Conservation (phyloP, 2,113 vertebrate species). For the Struthidea cinerea region DNA sequence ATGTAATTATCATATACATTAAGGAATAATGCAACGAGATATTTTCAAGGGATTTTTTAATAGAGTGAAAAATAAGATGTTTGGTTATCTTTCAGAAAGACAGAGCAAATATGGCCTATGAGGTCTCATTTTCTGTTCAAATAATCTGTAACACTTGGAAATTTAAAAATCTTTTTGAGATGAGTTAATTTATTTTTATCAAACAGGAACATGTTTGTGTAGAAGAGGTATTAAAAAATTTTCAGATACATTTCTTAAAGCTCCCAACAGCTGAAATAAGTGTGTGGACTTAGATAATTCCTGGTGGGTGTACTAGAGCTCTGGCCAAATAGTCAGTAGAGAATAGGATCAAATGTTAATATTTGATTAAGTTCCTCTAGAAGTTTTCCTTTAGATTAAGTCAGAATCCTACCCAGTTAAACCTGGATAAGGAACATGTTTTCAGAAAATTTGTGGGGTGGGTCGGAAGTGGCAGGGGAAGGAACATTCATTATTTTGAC, state of each 20-base stretch:
- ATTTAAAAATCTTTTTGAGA: background rate
- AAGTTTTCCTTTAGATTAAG: background rate
- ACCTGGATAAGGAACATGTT: background rate
- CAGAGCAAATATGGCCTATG: background rate
- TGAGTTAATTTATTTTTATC: background rate
- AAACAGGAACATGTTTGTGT: background rate
- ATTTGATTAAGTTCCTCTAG: background rate
- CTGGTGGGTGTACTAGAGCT: background rate
- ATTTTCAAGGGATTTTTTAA: background rate
- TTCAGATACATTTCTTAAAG: background rate
- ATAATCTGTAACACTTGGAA: background rate
- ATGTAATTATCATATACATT: background rate
- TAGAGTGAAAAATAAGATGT: background rate
- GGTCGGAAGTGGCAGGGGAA: rapidly evolving
- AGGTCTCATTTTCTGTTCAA: background rate
- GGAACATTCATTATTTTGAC: background rate
- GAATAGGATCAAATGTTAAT: background rate
- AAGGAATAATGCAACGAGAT: background rate
- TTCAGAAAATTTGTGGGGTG: background rate
- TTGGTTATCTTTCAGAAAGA: background rate
- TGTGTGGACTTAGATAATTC: background rate
- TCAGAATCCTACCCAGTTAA: background rate
- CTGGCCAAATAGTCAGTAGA: background rate
- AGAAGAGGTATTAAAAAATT: background rate
- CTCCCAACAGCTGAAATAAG: background rate